Base-by-base conservation (phyloP, 2,113 vertebrate species). In the Nicator chloris region DNA sequence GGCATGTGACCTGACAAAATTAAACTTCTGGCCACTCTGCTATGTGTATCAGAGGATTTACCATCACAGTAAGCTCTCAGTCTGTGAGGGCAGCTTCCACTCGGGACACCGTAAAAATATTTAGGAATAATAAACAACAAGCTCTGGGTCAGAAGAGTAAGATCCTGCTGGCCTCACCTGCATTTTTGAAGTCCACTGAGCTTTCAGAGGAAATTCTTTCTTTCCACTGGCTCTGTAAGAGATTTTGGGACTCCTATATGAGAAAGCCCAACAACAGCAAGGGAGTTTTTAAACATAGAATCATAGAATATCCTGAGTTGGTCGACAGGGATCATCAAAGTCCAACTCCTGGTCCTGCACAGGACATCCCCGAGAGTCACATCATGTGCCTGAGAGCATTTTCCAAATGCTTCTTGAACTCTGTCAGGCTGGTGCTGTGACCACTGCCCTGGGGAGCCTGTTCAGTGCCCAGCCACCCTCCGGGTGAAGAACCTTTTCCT, bases 401-500 rank as follows among this genome's bases (percentile, higher is more conserved):
- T 15, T 42, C 4, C 56, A 45, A 61, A 40, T 10, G 16, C 39
- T 70, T 47, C 19, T 49, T 47, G 15, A n/a, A 24, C 3, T 14
- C 54, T 28, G 5, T 31, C 54, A 45, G 33, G 39, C 6, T 51
- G 27, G 23, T 0, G 15, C 33, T 61, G 64, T 6, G 39, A 39
- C 0, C 33, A 4, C 12, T 19, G 1, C 33, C 23, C 23, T 86
- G 10, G 2, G 12, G 18, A 69, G 23, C 14, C 27, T 37, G 9
- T 60, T 60, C 33, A 39, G 5, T 33, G 45, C 12, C 10, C 27
- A 69, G 0, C 1, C 54, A 60, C 3, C 39, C 33, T 20, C 54
- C 45, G 28, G 2, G 13, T 1, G 7, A 59, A 68, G 6, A 59
- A 66, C 0, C 2, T 27, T 57, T 16, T 26, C 0, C 20, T 31